Evolutionary conservation across 2,113 vertebrate genomes (phyloP).

Genomic region (Grus americana): DNA sequence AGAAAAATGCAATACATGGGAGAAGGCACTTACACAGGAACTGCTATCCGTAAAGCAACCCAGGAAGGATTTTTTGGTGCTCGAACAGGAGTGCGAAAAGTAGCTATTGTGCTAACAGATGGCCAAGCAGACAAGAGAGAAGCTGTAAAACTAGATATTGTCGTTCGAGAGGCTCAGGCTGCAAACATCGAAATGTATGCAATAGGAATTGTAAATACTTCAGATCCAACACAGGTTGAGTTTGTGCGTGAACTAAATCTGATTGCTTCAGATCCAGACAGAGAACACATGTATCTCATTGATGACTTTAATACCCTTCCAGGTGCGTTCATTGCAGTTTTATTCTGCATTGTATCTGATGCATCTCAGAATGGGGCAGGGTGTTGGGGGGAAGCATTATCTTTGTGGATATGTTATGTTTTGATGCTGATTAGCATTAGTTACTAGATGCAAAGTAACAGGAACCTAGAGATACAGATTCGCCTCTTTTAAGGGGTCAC

Average conservation of each 20-base stretch:
- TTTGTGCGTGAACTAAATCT: conserved; percentile 88
- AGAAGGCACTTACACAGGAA: conserved; percentile 89
- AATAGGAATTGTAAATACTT: conserved; percentile 87
- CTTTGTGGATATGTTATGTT: background rate
- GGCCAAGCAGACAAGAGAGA: conserved; percentile 90
- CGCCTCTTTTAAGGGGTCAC: background rate
- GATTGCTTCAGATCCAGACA: conserved; percentile 90
- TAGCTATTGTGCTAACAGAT: conserved; percentile 89
- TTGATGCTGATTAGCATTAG: background rate
- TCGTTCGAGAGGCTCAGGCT: conserved; percentile 85
- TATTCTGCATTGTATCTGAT: background rate
- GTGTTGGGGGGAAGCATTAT: background rate
- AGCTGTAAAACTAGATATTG: conserved; percentile 85
- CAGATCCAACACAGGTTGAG: conserved; percentile 83
- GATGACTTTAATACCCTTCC: conserved; percentile 89
- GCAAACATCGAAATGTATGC: conserved; percentile 92
- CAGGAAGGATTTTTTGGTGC: conserved; percentile 88
- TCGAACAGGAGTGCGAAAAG: conserved; percentile 83
- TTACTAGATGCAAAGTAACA: background rate
- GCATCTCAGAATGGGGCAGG: background rate
- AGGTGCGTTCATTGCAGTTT: conserved; percentile 70
- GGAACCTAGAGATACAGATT: background rate
- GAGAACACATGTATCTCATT: conserved; percentile 89
- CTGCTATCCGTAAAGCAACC: conserved; percentile 87
- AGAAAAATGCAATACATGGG: conserved; percentile 89